Evolutionary conservation across 1,140 invertebrate genomes (phyloP), one percentile per base, ranked within the genome.

Genomic region (Trypoxylus dichotomus): DNA sequence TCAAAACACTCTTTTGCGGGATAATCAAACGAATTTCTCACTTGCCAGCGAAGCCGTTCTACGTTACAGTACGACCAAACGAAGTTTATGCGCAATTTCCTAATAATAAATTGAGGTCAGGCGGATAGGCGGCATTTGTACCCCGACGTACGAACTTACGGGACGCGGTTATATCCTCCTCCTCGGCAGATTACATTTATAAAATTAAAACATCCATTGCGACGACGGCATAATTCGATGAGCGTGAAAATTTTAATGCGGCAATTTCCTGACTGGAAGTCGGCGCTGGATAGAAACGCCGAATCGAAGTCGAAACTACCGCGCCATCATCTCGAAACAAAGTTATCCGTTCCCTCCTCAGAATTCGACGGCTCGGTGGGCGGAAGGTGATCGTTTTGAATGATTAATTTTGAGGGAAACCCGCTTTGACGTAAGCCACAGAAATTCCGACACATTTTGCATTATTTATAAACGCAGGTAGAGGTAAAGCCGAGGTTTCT

Each of bases 211-310:
- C 60, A 68, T 68, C 60, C 24, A 68, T 68, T 24, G 60, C 60
- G 60, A 68, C 60, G 24, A 15, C 60, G 24, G 21, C 8, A 27
- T 27, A 27, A 68, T 68, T 10, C 24, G 60, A 68, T 6, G 21
- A 68, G 24, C 60, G 60, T 68, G 60, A 68, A 68, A 68, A 68
- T 68, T 68, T 68, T 27, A 68, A 68, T 68, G 60, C 60, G 19
- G 60, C 24, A 68, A 68, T 68, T 68, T 68, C 60, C 60, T 68
- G 60, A 68, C 19, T 27, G 60, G 60, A 11, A 68, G 24, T 60
- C n/a, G n/a, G 21, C 42, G 42, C 15, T 54, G n/a, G 47, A 54
- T 54, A 19, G 19, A 54, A 54, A 54, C 47, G 47, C 19, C 47
- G 47, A 54, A n/a, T 54, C 47, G 47, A 54, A 54, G 15, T 15